phyloP scores from a whole-genome alignment of 2,113 vertebrate species.

The Elgaria multicarinata region DNA sequence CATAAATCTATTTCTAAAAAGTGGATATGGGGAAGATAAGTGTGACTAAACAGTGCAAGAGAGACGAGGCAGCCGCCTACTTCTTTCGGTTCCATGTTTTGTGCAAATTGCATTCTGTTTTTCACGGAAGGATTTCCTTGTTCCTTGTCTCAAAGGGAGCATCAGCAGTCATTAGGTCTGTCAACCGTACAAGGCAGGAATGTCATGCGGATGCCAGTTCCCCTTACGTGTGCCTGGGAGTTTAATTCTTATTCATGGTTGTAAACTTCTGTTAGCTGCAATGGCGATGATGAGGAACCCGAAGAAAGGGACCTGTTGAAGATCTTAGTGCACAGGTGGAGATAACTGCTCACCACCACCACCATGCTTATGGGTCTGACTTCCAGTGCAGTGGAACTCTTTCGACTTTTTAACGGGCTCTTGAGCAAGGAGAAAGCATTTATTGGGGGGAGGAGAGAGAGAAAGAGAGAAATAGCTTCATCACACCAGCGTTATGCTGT shows the following conservation, averaged over 20 bases:
- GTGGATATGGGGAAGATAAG: conserved; percentile 37
- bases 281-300: not conserved
- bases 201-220: conserved; percentile 2
- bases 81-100: conserved; percentile 51
- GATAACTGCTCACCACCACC: not conserved
- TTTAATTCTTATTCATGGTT: conserved; percentile 35
- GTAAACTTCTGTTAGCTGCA: not conserved
- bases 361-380: not conserved
- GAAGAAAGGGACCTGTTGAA: not conserved
- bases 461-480: too few relatives aligned
- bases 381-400: not conserved
- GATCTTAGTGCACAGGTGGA: not conserved
- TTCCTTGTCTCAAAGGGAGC: conserved; percentile 38
- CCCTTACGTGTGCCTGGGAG: conserved; percentile 34
- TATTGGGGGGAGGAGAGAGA: too few relatives aligned
- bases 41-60: conserved; percentile 48
- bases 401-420: not conserved
- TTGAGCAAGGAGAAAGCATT: not conserved
- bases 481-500: too few relatives aligned
- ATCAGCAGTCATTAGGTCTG: conserved; percentile 56
- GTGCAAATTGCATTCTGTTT: conserved; percentile 42
- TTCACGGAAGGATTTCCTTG: conserved; percentile 37
- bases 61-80: conserved; percentile 43
- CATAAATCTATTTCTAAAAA: conserved; percentile 41
- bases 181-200: conserved; percentile 56